These are phyloP conservation scores for Trinectes maculatus DNA, from an alignment of 2,113 vertebrate genomes.

Conservation along the genomic window DNA sequence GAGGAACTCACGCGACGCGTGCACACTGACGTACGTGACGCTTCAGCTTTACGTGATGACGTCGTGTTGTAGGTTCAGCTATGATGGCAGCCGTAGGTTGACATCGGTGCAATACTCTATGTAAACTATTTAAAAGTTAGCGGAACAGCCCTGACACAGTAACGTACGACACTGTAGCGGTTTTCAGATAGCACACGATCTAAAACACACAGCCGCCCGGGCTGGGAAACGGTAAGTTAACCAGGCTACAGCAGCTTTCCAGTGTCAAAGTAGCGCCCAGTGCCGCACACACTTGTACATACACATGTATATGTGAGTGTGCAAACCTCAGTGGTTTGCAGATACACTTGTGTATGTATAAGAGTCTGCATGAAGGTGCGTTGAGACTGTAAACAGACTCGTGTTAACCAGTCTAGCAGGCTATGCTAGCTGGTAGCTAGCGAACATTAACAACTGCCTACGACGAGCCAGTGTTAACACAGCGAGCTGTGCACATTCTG, in stretches of 20 bases:
- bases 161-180: conserved; percentile 49
- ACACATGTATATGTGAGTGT: neutral
- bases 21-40: conserved; percentile 31
- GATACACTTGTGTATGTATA: neutral
- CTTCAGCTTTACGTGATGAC: conserved; percentile 60
- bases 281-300: neutral
- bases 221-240: conserved; percentile 82
- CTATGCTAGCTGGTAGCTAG: too few species aligned
- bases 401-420: too few species aligned
- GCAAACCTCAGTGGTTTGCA: too few species aligned
- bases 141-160: conserved; percentile 61
- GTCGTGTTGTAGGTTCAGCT: conserved; percentile 67
- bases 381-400: too few species aligned
- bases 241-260: conserved; percentile 56
- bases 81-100: conserved; percentile 81
- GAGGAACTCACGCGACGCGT: neutral
- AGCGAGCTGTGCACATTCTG: too few species aligned
- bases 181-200: conserved; percentile 64
- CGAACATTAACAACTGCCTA: too few species aligned
- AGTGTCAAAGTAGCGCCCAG: conserved; percentile 40
- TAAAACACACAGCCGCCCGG: conserved; percentile 50
- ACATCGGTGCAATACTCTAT: conserved; percentile 71
- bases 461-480: too few species aligned
- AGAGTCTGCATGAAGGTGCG: too few species aligned
- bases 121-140: conserved; percentile 81